phyloP scores from a whole-genome alignment of 2,797 vertebrate genomes.

The Dendrocincla tyrannina region DNA sequence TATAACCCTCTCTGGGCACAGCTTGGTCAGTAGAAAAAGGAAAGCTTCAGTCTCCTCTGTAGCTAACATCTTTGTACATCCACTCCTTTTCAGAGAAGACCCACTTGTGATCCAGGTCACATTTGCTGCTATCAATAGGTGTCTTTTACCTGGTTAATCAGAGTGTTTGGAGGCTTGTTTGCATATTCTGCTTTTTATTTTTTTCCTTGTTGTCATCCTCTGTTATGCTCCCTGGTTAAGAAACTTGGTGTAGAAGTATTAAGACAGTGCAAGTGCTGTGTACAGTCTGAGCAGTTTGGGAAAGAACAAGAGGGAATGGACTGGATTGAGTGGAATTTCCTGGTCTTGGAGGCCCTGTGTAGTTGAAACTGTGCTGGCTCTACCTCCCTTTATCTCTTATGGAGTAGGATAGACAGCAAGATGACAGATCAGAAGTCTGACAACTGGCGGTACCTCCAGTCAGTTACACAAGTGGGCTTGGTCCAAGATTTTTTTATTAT shows the following conservation, averaged over 20 bases:
- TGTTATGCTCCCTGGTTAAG: background rate
- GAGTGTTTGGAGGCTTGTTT: background rate
- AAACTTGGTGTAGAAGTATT: background rate
- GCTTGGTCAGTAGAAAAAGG: conserved; percentile 78
- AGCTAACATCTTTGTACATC: background rate
- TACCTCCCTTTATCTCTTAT: background rate
- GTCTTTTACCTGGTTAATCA: background rate
- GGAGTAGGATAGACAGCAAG: background rate
- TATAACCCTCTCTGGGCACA: conserved; percentile 90
- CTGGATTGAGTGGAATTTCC: background rate
- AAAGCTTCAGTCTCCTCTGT: background rate
- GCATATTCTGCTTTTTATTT: background rate
- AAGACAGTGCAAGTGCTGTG: background rate
- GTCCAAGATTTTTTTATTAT: background rate
- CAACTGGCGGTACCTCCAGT: background rate
- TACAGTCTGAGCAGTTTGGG: background rate
- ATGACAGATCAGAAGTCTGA: background rate
- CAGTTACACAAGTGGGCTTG: background rate
- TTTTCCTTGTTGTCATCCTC: background rate
- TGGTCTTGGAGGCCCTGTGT: background rate
- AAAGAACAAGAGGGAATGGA: background rate
- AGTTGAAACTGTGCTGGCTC: background rate
- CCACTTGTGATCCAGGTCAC: background rate
- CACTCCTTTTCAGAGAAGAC: background rate
- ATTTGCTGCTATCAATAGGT: background rate